Evolutionary conservation across 2,888 invertebrate genomes (phyloP).

Genomic region (Pantelozetes paolii): DNA sequence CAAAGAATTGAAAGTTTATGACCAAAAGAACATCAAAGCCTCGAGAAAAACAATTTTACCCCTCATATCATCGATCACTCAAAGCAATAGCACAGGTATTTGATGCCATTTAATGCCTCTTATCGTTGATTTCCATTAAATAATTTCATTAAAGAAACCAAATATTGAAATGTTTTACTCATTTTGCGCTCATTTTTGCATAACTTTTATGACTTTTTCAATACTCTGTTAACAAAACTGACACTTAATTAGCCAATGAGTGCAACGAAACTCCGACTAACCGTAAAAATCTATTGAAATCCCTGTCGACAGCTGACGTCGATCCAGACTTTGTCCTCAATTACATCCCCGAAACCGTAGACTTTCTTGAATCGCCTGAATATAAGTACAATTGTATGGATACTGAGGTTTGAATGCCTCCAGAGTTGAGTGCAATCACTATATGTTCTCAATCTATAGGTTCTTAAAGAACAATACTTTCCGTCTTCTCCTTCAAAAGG

Average conservation of each 20-base stretch:
- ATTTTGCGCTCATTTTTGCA: neutral
- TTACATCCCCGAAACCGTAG: constrained; percentile 48
- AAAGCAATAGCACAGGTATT: constrained; percentile 20
- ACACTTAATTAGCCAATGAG: neutral
- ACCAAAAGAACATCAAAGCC: constrained; percentile 39
- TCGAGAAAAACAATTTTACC: constrained; percentile 42
- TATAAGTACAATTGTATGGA: constrained; percentile 13
- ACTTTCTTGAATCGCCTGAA: constrained; percentile 47
- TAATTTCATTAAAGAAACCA: neutral
- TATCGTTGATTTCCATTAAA: neutral
- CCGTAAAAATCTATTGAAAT: constrained; percentile 17
- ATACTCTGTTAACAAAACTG: no score
- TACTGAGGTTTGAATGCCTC: constrained; percentile 23
- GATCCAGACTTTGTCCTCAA: constrained; percentile 45
- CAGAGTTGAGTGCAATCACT: neutral
- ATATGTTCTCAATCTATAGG: constrained; percentile 3
- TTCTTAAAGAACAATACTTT: neutral
- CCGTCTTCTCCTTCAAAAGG: constrained; percentile 11
- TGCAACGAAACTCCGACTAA: neutral
- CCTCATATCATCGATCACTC: constrained; percentile 17
- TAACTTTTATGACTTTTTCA: no score
- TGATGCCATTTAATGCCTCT: neutral
- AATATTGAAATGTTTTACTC: neutral
- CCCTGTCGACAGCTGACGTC: constrained; percentile 43
- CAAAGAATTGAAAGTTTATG: constrained; percentile 33